phyloP scores from a whole-genome alignment of 2,113 vertebrate genomes.

The Columba livia region DNA sequence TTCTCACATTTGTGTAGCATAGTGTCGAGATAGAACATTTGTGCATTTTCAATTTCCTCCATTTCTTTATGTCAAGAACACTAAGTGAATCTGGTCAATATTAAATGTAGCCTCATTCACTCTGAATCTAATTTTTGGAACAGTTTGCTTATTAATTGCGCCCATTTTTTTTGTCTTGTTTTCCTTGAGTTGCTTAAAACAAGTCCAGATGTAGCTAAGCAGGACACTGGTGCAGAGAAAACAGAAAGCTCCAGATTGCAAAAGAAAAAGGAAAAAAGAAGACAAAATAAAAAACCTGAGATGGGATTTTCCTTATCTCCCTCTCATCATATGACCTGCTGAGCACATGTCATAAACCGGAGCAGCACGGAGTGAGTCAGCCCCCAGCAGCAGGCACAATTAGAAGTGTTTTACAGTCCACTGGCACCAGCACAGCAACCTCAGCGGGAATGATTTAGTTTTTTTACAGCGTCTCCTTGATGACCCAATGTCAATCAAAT shows the following conservation, averaged over 20 bases:
- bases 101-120: neutral
- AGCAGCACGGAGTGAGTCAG: neutral
- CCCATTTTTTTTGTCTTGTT: neutral
- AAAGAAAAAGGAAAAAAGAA: neutral
- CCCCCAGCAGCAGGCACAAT: neutral
- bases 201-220: neutral
- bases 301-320: neutral
- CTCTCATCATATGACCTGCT: neutral
- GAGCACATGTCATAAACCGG: neutral
- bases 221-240: neutral
- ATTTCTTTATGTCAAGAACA: neutral
- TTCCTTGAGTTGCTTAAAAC: neutral
- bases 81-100: neutral
- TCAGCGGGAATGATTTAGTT: accelerated
- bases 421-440: accelerated
- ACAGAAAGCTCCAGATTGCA: neutral
- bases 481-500: neutral
- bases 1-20: neutral
- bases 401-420: neutral
- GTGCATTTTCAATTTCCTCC: neutral
- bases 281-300: neutral
- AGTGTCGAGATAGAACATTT: neutral
- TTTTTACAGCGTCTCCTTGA: neutral
- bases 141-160: neutral
- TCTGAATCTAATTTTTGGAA: neutral